These are phyloP conservation scores for Ateles fusciceps DNA, from an alignment of 2,797 vertebrate genomes.

Conservation along the genomic window DNA sequence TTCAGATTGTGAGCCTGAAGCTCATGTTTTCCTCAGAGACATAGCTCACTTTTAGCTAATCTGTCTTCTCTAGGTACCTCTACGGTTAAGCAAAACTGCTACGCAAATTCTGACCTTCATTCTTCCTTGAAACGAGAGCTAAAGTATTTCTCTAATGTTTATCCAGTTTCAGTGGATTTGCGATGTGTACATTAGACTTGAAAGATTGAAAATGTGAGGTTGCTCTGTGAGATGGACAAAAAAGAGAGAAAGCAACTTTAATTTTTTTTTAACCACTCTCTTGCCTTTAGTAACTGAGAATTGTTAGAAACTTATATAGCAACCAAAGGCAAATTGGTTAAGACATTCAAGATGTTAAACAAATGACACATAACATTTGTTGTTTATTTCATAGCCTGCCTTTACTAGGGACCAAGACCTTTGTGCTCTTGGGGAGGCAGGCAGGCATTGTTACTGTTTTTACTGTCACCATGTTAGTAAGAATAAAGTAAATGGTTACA, in stretches of 20 bases:
- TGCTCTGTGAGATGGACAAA: not conserved
- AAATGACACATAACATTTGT: conserved; percentile 9
- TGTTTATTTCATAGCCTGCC: conserved; percentile 1
- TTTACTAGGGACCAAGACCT: conserved; percentile 40
- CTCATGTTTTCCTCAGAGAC: not conserved
- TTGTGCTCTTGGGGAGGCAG: conserved; percentile 49
- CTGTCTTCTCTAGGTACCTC: not conserved
- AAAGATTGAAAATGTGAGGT: not conserved
- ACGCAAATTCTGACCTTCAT: not conserved
- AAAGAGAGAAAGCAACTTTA: not conserved
- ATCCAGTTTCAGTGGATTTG: not conserved
- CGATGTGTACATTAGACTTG: not conserved
- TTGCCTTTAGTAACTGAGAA: conserved; percentile 9
- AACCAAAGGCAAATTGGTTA: conserved; percentile 41
- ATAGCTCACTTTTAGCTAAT: not conserved
- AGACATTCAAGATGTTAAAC: conserved; percentile 52
- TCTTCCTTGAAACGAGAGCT: conserved; percentile 27
- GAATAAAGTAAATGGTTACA: conserved; percentile 66
- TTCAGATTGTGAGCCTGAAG: not conserved
- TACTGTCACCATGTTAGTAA: conserved; percentile 62
- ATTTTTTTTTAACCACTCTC: not conserved
- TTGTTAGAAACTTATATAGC: conserved; percentile 9
- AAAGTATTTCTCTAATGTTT: not conserved
- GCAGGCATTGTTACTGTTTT: conserved; percentile 48
- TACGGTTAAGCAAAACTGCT: not conserved